Evolutionary conservation across 2,888 invertebrate species (phyloP), one percentile per base, ranked within the genome.

Genomic region (Baronia brevicornis): DNA sequence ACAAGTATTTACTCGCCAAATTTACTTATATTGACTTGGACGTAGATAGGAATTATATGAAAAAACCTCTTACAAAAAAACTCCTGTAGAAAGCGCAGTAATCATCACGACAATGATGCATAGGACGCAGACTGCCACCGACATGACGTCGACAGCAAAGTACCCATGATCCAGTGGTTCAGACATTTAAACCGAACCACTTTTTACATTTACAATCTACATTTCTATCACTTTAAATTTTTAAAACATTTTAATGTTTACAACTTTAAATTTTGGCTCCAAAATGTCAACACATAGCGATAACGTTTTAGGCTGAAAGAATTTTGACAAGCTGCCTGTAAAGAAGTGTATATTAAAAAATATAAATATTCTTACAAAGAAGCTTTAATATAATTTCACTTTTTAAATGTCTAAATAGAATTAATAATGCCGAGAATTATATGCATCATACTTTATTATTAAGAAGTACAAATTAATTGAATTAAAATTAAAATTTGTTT

Each of bases 21-120:
- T n/a, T n/a, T n/a, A n/a, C n/a, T n/a, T n/a, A n/a, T n/a, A n/a
- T n/a, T n/a, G n/a, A n/a, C n/a, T n/a, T n/a, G n/a, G n/a, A n/a
- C n/a, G n/a, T n/a, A n/a, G n/a, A n/a, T n/a, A n/a, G n/a, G n/a
- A n/a, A n/a, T n/a, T n/a, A n/a, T n/a, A n/a, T n/a, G n/a, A n/a
- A n/a, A n/a, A n/a, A n/a, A n/a, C n/a, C n/a, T n/a, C 78, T 74
- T 52, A 78, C 78, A 65, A 26, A 29, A n/a, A n/a, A n/a, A n/a
- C n/a, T n/a, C n/a, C n/a, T n/a, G 74, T 67, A 40, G 51, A 49
- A n/a, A 77, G 39, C 2, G 62, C 60, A 7, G 73, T 73, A 3
- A 67, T 22, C 1, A 67, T 57, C 11, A 79, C 49, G 18, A 79
- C 38, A 3, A 61, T 56, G 6, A 68, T 61, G 25, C 73, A 79